Percentiles rank a stretch among this genome's conserved stretches.
These are phyloP conservation scores for Variabilichromis moorii DNA, from an alignment of 2,113 vertebrate species.

Conservation along the genomic window DNA sequence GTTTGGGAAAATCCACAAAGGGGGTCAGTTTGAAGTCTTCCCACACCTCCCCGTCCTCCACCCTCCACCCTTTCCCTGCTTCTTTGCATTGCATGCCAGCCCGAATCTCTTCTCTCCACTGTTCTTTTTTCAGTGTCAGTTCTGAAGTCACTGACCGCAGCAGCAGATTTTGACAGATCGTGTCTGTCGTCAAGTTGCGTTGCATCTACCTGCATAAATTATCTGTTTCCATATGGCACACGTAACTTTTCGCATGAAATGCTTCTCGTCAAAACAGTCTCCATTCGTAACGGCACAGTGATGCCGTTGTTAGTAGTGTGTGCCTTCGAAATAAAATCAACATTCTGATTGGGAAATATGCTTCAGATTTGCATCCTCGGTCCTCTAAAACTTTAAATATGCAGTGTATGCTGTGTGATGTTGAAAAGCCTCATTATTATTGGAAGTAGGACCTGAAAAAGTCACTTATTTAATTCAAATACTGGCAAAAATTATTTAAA, in stretches of 20 bases:
- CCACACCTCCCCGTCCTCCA: neutral
- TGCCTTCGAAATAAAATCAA: neutral
- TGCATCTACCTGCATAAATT: constrained; percentile 4
- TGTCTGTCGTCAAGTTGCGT: constrained; percentile 21
- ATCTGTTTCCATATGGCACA: neutral
- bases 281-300: neutral
- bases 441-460: neutral
- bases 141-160: neutral
- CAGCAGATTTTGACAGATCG: neutral
- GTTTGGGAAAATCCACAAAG: constrained; percentile 65
- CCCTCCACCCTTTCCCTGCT: neutral
- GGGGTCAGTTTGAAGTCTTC: constrained; percentile 54
- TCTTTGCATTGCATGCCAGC: constrained; percentile 39
- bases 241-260: neutral
- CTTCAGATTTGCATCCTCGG: neutral
- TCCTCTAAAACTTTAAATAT: neutral
- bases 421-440: neutral
- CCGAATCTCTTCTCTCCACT: neutral
- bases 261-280: neutral
- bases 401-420: neutral
- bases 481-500: neutral
- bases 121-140: neutral
- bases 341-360: neutral
- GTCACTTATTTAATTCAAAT: neutral
- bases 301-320: neutral